These are phyloP conservation scores for Eumacrocentrus americanus DNA, from an alignment of 2,888 invertebrate genomes.

Conservation along the genomic window DNA sequence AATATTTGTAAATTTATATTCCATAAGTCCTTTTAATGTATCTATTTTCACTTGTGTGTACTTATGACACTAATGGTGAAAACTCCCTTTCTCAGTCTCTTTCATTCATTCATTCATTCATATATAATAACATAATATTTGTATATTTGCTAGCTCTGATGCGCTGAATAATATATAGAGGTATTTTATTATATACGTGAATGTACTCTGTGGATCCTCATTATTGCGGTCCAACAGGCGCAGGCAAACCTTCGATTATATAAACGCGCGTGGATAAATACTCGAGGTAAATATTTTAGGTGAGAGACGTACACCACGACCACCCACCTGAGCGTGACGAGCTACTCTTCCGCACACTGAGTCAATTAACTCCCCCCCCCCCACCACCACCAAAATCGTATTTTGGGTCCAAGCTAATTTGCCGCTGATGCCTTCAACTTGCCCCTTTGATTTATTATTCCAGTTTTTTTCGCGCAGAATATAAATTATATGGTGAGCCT, in stretches of 20 bases:
- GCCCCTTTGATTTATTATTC: slow-evolving; percentile 2
- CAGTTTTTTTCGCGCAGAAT: too few relatives aligned
- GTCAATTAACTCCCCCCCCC: slow-evolving; percentile 18
- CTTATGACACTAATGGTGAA: too few relatives aligned
- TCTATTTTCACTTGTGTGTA: slow-evolving; percentile 44
- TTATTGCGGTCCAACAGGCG: slow-evolving; percentile 20
- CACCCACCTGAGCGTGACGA: slow-evolving; percentile 33
- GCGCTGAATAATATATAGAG: too few relatives aligned
- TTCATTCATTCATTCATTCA: too few relatives aligned
- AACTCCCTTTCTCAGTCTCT: too few relatives aligned
- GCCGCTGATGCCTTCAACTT: not conserved
- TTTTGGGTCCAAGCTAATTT: slow-evolving; percentile 14
- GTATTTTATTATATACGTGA: too few relatives aligned
- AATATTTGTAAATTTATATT: slow-evolving; percentile 58
- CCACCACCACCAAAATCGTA: not conserved
- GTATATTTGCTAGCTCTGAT: too few relatives aligned
- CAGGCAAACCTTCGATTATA: slow-evolving; percentile 26
- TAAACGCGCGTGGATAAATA: slow-evolving; percentile 31
- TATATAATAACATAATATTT: too few relatives aligned
- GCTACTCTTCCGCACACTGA: slow-evolving; percentile 22
- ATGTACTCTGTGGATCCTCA: too few relatives aligned
- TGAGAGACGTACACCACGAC: slow-evolving; percentile 27
- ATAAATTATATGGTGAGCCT: too few relatives aligned
- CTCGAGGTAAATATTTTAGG: slow-evolving; percentile 34
- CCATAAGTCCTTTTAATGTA: slow-evolving; percentile 52